Base-by-base conservation (phyloP, 2,797 vertebrate genomes). In the Myiothlypis coronata region DNA sequence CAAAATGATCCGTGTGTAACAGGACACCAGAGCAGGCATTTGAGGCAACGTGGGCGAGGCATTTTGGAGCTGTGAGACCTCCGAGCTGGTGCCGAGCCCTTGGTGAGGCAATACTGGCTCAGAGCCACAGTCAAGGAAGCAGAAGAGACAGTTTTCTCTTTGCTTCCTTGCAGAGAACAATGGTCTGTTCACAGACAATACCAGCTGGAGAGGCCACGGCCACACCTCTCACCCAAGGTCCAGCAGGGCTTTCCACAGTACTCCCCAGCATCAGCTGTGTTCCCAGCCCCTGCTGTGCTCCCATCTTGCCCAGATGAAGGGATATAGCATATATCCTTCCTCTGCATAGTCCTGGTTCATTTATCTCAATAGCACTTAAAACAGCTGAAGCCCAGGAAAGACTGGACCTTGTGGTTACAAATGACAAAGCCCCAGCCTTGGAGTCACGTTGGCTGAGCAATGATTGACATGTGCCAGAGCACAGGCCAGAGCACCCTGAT, bases 121-220 rank as follows among this genome's bases (percentile, higher is more conserved):
- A 8, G 13, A 50, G 88, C 89, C 92, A 56, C 59, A 71, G 50
- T 24, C n/a, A 50, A 59, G 61, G 78, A 87, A 89, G 23, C 44
- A 91, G 32, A 52, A 60, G 46, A 85, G 53, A 68, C 28, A 67
- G 47, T 52, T 91, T 89, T 91, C 39, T 85, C 55, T 70, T 44
- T 74, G 86, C 76, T 95, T 93, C 60, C 90, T 92, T 83, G 28
- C 65, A 35, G 68, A 86, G 72, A 85, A 88, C 89, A 82, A 79
- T 18, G 14, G 60, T 44, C 68, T 77, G 18, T 68, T 81, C 61
- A 68, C 3, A 14, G 46, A 35, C 20, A 71, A 44, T 21, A 60
- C 21, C 87, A 92, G 55, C 44, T 72, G 21, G 53, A 91, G 60
- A 83, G 24, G 24, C n/a, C 76, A 26, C 7, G 8, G 63, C 47